Percentiles rank a stretch among this genome's conserved stretches.
Evolutionary conservation across 64 coral and sea anemone species (phyloP).

Genomic region (Stichodactyla helianthus): DNA sequence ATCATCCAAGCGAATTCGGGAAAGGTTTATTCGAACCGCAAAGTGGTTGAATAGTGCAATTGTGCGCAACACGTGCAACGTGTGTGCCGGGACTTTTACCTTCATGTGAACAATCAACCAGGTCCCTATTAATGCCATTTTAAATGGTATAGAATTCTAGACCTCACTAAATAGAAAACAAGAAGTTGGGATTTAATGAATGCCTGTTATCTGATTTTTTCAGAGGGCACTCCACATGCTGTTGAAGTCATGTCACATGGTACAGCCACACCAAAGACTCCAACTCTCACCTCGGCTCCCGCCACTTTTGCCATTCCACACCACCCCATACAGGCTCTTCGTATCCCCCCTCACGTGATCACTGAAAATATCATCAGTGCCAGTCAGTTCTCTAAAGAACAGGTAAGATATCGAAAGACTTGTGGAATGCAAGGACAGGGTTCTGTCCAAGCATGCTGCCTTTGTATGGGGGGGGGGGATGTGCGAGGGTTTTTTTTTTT

Average conservation of each 20-base stretch:
- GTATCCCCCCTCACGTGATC: constrained; percentile 48
- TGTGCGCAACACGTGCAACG: too few relatives aligned
- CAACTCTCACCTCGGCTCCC: background rate
- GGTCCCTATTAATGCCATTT: too few relatives aligned
- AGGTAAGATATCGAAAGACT: constrained; percentile 22
- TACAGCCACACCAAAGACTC: constrained; percentile 30
- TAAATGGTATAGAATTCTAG: too few relatives aligned
- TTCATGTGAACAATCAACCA: too few relatives aligned
- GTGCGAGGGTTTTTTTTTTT: too few relatives aligned
- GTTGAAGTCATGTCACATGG: constrained; percentile 33
- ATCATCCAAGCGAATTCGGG: too few relatives aligned
- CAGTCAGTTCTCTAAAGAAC: constrained; percentile 56
- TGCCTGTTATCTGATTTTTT: constrained; percentile 9
- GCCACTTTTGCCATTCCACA: constrained; percentile 18
- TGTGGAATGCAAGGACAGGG: background rate
- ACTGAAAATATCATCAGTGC: constrained; percentile 55
- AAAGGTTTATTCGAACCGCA: too few relatives aligned
- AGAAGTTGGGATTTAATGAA: background rate
- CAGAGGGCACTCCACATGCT: constrained; percentile 41
- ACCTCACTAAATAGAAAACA: background rate
- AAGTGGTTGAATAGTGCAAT: too few relatives aligned
- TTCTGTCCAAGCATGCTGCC: background rate
- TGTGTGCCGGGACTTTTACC: too few relatives aligned
- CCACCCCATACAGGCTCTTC: background rate
- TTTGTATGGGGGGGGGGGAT: background rate